These are phyloP conservation scores for Clarias magur DNA, from an alignment of 2,113 vertebrate genomes.

Conservation along the genomic window DNA sequence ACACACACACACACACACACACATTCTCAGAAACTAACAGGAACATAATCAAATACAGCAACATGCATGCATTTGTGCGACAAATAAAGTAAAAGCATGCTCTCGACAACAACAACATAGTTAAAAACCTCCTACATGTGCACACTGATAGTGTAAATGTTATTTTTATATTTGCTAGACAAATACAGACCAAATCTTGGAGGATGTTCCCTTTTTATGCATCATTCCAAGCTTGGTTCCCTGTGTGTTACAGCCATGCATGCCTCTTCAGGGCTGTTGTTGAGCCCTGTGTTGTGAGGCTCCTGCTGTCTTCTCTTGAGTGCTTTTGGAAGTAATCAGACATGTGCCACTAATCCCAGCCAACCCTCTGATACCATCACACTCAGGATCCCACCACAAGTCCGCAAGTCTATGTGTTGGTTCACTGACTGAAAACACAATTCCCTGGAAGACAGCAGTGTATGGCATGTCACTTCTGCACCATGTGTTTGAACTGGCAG, in stretches of 20 bases:
- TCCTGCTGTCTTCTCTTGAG: constrained; percentile 14
- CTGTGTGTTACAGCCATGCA: background rate
- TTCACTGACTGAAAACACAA: constrained; percentile 21
- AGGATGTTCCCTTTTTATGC: background rate
- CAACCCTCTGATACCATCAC: constrained; percentile 30
- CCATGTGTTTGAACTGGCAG: constrained; percentile 19
- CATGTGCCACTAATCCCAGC: constrained; percentile 35
- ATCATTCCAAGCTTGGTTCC: background rate
- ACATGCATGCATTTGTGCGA: no score
- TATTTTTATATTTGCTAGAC: background rate
- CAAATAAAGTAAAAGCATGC: background rate
- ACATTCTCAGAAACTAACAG: background rate
- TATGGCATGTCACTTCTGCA: constrained; percentile 22
- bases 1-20: background rate
- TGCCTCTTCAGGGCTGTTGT: background rate
- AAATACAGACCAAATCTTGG: background rate
- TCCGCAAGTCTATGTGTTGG: background rate
- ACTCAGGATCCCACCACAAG: background rate
- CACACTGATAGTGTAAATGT: background rate
- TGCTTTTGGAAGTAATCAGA: constrained; percentile 23
- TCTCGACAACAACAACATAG: background rate
- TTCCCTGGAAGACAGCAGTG: constrained; percentile 1
- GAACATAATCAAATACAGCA: background rate
- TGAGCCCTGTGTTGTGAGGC: background rate
- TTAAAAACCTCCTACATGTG: background rate